Percentiles rank a stretch among this genome's conserved stretches.
phyloP scores from a whole-genome alignment of 2,797 vertebrate genomes.

The Urosaurus nigricauda region DNA sequence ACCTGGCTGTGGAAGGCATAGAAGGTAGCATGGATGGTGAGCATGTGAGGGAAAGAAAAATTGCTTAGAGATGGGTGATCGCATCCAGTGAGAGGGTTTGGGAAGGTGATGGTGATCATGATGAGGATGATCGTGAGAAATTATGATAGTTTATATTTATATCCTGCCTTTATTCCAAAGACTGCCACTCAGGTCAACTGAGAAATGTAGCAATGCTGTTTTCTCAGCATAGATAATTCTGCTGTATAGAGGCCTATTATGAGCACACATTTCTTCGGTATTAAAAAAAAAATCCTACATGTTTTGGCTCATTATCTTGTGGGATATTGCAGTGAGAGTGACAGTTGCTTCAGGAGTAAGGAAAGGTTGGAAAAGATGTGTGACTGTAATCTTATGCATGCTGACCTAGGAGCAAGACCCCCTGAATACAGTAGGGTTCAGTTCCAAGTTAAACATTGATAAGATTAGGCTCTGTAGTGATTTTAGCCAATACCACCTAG shows the following conservation, averaged over 20 bases:
- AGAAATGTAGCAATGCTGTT: neutral
- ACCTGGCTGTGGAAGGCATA: neutral
- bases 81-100: neutral
- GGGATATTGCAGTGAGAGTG: neutral
- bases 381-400: neutral
- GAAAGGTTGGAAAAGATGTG: neutral
- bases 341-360: neutral
- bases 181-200: neutral
- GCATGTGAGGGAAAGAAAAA: neutral
- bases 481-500: neutral
- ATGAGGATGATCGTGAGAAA: too few relatives aligned
- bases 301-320: neutral
- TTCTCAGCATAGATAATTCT: neutral
- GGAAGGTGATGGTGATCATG: accelerated
- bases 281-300: neutral
- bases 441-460: neutral
- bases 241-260: neutral
- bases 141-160: too few relatives aligned
- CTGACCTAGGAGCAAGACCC: neutral
- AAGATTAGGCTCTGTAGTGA: neutral
- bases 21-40: neutral
- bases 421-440: neutral
- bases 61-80: neutral
- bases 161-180: too few relatives aligned
- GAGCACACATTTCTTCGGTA: neutral